Conservation (phyloP, 1,140 invertebrate species). For the Zaprionus vittiger region DNA sequence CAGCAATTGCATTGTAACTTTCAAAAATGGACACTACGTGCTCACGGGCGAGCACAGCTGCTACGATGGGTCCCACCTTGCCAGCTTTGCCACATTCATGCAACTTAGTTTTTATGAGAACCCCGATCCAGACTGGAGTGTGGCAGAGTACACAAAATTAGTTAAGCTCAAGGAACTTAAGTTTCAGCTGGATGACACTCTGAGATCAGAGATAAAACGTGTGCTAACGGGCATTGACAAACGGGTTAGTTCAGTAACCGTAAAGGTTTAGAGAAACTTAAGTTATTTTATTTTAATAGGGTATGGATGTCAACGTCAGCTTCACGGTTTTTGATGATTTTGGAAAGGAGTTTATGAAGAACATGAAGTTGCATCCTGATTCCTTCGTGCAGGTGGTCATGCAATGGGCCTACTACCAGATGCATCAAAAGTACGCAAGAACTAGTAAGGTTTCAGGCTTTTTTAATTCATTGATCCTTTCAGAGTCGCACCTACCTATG, state of each 20-base stretch:
- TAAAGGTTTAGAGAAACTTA: background rate
- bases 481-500: conserved; percentile 86
- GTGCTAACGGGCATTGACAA: conserved; percentile 63
- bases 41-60: conserved; percentile 85
- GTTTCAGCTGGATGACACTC: conserved; percentile 71
- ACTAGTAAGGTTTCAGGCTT: too few relatives aligned
- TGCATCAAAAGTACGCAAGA: conserved; percentile 83
- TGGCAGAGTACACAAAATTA: conserved; percentile 38
- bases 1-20: conserved; percentile 84
- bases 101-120: conserved; percentile 81
- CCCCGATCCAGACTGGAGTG: conserved; percentile 66
- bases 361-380: conserved; percentile 86
- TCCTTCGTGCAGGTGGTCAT: conserved; percentile 88
- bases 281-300: conserved; percentile 57
- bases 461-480: background rate
- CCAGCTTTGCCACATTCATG: conserved; percentile 79
- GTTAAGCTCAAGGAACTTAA: conserved; percentile 57
- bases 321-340: conserved; percentile 85
- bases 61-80: conserved; percentile 86
- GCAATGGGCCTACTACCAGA: conserved; percentile 87
- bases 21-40: conserved; percentile 85
- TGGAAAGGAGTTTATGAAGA: conserved; percentile 86
- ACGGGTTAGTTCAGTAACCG: conserved; percentile 40
- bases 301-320: conserved; percentile 82
- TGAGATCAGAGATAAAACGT: conserved; percentile 69